Evolutionary conservation across 2,113 vertebrate genomes (phyloP), one percentile per base, ranked within the genome.

Genomic region (Chloroceryle aenea): DNA sequence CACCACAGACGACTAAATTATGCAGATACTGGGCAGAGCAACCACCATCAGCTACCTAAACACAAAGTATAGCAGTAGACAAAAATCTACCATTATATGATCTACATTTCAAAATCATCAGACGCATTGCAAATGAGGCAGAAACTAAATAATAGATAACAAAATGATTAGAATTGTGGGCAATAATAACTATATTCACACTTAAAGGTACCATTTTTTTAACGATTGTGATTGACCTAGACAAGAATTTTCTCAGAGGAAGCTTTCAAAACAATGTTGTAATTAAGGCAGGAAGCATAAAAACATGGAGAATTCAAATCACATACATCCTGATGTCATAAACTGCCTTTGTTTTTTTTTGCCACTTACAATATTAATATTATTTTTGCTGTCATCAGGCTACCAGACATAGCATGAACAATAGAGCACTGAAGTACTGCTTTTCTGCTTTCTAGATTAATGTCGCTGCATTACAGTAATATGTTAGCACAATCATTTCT

Each of bases 161-260:
- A 74, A 66, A 90, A 88, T 83, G 1, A 72, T 76, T 71, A 68
- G 68, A 89, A 94, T 82, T 76, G 40, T 45, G 85, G 62, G 40
- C n/a, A 95, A 23, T 55, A 90, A 71, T 63, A 89, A 82, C 40
- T 68, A 43, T 18, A 90, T 23, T 86, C 12, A 25, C 23, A 82
- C 47, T 61, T 61, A 64, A 84, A 85, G 20, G 50, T 48, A 71
- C 10, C n/a, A 40, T 92, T 93, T 97, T 96, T 85, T 76, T 87
- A 85, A 90, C 59, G 42, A 74, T 18, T 89, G 40, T 92, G 52
- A 82, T 68, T 96, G 91, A 96, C 67, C 53, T 36, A 69, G 23
- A 61, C 26, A 71, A 32, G 30, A 77, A 62, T 94, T 85, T 76
- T 94, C 85, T 82, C 43, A 59, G 67, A 72, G 62, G 47, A 85